A percentile compares a stretch with the other conserved stretches of the same genome.
These are phyloP conservation scores for Chrysodeixis includens DNA, from an alignment of 2,888 invertebrate species.

Conservation along the genomic window DNA sequence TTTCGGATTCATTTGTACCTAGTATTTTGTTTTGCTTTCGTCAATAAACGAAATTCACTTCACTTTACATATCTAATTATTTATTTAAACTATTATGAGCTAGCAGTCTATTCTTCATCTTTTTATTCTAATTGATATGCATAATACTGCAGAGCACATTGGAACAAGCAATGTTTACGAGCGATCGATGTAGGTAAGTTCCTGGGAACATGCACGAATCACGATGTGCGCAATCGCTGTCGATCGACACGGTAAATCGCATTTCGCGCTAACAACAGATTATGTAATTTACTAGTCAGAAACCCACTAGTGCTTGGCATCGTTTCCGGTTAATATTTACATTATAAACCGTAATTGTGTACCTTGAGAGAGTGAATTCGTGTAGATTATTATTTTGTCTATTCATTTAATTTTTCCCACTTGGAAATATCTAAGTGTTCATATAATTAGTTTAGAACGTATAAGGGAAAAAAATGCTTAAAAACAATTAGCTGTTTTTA, in stretches of 20 bases:
- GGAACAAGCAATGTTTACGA: slow-evolving; percentile 36
- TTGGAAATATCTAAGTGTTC: too few relatives aligned
- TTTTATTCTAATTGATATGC: slow-evolving; percentile 39
- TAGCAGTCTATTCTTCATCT: slow-evolving; percentile 13
- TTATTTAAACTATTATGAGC: neutral
- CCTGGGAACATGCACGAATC: slow-evolving; percentile 40
- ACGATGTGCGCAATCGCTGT: slow-evolving; percentile 67
- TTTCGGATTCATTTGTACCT: slow-evolving; percentile 79
- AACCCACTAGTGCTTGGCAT: neutral
- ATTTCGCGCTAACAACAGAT: slow-evolving; percentile 43
- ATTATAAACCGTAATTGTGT: neutral
- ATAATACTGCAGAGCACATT: slow-evolving; percentile 30
- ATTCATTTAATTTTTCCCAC: too few relatives aligned
- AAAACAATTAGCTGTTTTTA: too few relatives aligned
- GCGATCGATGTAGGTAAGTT: slow-evolving; percentile 59
- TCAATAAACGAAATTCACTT: slow-evolving; percentile 42
- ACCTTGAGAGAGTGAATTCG: neutral
- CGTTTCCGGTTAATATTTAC: neutral
- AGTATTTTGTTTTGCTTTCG: slow-evolving; percentile 43
- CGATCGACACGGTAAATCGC: slow-evolving; percentile 48
- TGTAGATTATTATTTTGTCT: too few relatives aligned
- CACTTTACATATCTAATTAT: slow-evolving; percentile 21
- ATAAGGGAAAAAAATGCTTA: too few relatives aligned
- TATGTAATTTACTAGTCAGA: slow-evolving; percentile 26
- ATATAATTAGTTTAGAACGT: too few relatives aligned